These are phyloP conservation scores for Cardinalis cardinalis DNA, from an alignment of 2,113 vertebrate genomes.

Conservation along the genomic window DNA sequence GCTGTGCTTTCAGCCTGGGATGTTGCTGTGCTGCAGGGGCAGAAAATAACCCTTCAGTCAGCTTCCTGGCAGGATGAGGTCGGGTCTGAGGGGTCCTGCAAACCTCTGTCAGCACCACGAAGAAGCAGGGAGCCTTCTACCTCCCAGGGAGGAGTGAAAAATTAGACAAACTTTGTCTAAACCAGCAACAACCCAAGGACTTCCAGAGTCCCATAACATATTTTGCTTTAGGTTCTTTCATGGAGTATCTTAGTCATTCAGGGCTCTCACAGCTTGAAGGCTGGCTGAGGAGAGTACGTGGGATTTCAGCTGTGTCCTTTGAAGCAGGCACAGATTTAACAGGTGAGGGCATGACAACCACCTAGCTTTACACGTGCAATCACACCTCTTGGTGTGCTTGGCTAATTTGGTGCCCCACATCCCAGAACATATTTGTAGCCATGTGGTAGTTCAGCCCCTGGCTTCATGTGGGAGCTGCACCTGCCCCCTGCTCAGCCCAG, in stretches of 20 bases:
- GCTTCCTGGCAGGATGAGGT: background rate
- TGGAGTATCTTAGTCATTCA: background rate
- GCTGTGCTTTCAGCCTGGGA: background rate
- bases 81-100: background rate
- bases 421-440: background rate
- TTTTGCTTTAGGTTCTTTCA: background rate
- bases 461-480: background rate
- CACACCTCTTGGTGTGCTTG: background rate
- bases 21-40: background rate
- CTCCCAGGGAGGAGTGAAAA: background rate
- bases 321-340: background rate
- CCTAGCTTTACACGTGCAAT: background rate
- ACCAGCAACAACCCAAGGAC: background rate
- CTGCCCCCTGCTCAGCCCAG: background rate
- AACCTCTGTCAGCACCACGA: background rate
- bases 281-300: accelerated
- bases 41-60: background rate
- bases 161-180: background rate
- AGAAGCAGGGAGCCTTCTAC: background rate
- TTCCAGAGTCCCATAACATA: background rate
- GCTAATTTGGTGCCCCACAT: background rate
- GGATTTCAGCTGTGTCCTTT: background rate
- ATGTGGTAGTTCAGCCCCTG: accelerated
- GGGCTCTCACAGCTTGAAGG: background rate
- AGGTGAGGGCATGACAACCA: background rate